Percentiles rank a stretch among this genome's conserved stretches.
Conservation (phyloP, 2,113 vertebrate genomes). For the Oceanites oceanicus region DNA sequence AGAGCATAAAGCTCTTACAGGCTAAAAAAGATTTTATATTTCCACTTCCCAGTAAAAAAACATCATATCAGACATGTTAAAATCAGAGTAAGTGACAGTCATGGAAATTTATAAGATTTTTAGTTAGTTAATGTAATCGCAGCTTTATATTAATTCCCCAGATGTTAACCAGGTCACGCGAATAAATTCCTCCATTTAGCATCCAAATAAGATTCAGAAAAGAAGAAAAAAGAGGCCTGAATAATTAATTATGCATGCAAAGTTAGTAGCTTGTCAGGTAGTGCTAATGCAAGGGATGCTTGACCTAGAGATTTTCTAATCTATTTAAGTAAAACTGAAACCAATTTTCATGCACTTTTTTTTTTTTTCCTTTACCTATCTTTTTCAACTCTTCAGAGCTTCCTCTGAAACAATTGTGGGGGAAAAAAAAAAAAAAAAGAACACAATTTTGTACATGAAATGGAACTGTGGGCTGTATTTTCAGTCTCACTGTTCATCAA, state of each 20-base stretch:
- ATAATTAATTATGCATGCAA: constrained; percentile 25
- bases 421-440: not conserved
- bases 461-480: not conserved
- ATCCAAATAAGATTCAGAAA: constrained; percentile 19
- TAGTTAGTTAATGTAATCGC: not conserved
- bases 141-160: not conserved
- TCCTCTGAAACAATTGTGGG: not conserved
- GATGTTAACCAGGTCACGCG: not conserved
- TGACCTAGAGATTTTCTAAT: constrained; percentile 23
- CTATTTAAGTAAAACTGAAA: constrained; percentile 22
- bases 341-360: not conserved
- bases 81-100: not conserved
- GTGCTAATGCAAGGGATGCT: not conserved
- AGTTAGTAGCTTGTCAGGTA: constrained; percentile 20
- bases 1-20: not conserved
- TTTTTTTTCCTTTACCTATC: not conserved
- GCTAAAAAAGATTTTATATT: not conserved
- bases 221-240: not conserved
- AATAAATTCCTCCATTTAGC: not conserved
- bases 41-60: not conserved
- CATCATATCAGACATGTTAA: not conserved
- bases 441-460: not conserved
- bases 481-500: not conserved
- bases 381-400: not conserved
- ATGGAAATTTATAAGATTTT: not conserved